Base-by-base conservation (phyloP, 2,113 vertebrate genomes). In the Caretta caretta region DNA sequence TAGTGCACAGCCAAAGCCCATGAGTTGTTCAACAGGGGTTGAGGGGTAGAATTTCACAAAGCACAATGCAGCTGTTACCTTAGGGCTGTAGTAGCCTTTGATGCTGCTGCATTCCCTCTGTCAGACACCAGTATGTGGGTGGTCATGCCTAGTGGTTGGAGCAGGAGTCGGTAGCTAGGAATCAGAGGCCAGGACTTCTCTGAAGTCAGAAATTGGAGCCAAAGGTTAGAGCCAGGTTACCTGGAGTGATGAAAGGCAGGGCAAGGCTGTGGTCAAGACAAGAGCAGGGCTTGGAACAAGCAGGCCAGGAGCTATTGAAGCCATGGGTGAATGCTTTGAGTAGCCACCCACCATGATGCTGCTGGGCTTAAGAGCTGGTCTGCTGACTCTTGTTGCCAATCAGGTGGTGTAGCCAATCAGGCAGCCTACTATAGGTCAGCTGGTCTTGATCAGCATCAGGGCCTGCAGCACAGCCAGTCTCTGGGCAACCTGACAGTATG, bases 401-500 rank as follows among this genome's bases (percentile, higher is more conserved):
- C 35, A 69, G 31, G 62, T n/a, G 35, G 16, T n/a, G 8, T 31
- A 19, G 35, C 35, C 62, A 69, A 69, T 8, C 6, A n/a, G 62
- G 62, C 16, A n/a, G 35, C 62, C 62, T 69, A n/a, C 35, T 69
- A n/a, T 69, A n/a, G 31, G 35, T 62, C 57, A 62, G 27, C 57
- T 62, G 27, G 57, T 27, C 57, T 62, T 62, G 25, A 31, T 42
- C 42, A 4, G 42, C 42, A 42, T 42, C 42, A 42, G 42, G 42
- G 42, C 42, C 42, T 42, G 42, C 42, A 42, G 42, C 42, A 42
- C 42, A 42, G 42, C 42, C 42, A 42, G 42, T 42, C 42, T 42
- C 42, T 42, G 42, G 42, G 5, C 42, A 42, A 42, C 87, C 93
- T 96, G 95, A 93, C 92, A 92, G 96, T 95, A 97, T 97, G 94